Conservation (phyloP, 2,113 vertebrate species). For the Panthera tigris region DNA sequence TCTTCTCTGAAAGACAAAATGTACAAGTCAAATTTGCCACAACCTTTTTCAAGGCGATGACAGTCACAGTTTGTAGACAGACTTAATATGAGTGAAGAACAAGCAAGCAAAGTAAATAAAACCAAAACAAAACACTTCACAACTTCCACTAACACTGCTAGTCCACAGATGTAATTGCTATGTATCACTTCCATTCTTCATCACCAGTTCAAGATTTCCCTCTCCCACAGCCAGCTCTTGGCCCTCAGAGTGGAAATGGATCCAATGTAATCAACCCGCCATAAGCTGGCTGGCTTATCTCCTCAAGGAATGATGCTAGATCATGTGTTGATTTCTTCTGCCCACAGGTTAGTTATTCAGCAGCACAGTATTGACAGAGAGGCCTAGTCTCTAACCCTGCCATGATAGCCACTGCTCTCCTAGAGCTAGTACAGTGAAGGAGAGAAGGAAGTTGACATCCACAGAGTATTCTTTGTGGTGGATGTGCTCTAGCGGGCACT, state of each 20-base stretch:
- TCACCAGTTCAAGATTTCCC: not conserved
- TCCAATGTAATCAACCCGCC: not conserved
- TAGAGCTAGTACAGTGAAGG: not conserved
- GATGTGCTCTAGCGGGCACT: not conserved
- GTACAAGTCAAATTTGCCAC: not conserved
- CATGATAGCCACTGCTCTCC: not conserved
- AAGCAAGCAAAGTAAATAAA: not conserved
- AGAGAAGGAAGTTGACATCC: not conserved
- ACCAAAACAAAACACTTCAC: not conserved
- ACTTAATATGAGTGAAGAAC: not conserved
- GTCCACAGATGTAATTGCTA: not conserved
- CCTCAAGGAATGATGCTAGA: not conserved
- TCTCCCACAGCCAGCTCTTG: not conserved
- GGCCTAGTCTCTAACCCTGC: not conserved
- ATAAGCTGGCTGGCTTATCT: not conserved
- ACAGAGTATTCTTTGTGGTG: not conserved
- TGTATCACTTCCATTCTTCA: not conserved
- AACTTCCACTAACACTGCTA: not conserved
- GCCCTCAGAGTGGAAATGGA: not conserved
- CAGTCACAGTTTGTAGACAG: not conserved
- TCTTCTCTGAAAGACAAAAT: not conserved
- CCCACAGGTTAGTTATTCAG: not conserved
- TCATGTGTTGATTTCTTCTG: not conserved
- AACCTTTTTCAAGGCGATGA: not conserved
- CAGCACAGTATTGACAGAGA: not conserved